Percentiles rank a stretch among this genome's conserved stretches.
Evolutionary conservation across 2,113 vertebrate genomes (phyloP).

Genomic region (Azemiops feae): DNA sequence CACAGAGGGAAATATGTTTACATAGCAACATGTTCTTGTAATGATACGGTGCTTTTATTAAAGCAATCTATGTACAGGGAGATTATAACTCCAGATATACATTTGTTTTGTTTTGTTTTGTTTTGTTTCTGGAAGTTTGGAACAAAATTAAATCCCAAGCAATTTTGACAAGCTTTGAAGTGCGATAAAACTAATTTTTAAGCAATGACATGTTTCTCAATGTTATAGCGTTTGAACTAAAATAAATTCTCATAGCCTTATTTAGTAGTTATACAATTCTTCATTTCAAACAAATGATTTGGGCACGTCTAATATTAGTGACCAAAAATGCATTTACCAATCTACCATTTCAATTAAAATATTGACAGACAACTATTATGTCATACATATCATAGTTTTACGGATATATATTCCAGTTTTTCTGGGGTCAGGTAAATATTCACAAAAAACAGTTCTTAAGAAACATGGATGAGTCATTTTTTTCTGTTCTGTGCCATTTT

Average conservation of each 20-base stretch:
- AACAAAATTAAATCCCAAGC: neutral
- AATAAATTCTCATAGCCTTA: neutral
- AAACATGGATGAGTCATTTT: neutral
- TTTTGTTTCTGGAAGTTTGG: neutral
- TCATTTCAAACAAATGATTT: neutral
- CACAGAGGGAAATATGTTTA: neutral
- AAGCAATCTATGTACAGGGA: neutral
- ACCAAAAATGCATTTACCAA: neutral
- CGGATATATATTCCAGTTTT: constrained; percentile 18
- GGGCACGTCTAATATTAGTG: neutral
- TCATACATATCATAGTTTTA: neutral
- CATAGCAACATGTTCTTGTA: neutral
- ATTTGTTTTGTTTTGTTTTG: neutral
- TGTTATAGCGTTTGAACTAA: neutral
- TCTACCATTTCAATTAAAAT: constrained; percentile 1
- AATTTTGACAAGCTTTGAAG: neutral
- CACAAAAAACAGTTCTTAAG: neutral
- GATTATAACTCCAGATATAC: neutral
- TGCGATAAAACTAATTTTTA: neutral
- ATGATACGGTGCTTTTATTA: neutral
- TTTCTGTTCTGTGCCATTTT: neutral
- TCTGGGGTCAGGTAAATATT: constrained; percentile 11
- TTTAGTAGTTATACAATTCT: neutral
- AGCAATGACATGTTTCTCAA: neutral
- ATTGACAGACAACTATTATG: constrained; percentile 38